phyloP scores from a whole-genome alignment of 2,888 invertebrate species.

The Coelinius sp. region DNA sequence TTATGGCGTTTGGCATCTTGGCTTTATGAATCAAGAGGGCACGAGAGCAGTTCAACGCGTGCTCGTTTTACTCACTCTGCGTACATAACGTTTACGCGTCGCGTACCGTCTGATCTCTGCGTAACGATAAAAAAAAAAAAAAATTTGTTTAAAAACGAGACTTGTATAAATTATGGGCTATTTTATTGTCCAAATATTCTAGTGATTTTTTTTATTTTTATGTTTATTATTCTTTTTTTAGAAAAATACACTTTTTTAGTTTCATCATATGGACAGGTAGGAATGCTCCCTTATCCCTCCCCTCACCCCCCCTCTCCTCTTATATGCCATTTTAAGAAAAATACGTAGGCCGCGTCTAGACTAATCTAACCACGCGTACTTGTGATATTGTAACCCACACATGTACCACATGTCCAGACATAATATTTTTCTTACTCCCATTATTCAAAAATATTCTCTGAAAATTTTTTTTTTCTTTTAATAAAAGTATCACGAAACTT shows the following conservation, averaged over 20 bases:
- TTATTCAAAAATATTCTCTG: neutral
- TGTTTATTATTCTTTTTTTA: neutral
- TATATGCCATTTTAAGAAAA: too few species aligned
- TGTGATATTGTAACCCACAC: slow-evolving; percentile 16
- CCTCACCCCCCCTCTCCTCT: neutral
- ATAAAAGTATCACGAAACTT: slow-evolving; percentile 13
- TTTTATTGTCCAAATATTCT: neutral
- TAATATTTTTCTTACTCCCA: neutral
- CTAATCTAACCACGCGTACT: slow-evolving; percentile 11
- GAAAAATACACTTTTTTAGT: neutral
- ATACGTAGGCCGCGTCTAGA: slow-evolving; percentile 22
- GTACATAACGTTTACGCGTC: slow-evolving; percentile 24
- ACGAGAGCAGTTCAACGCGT: slow-evolving; percentile 40
- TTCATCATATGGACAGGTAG: neutral
- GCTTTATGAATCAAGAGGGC: slow-evolving; percentile 45
- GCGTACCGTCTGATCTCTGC: slow-evolving; percentile 54
- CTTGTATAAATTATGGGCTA: slow-evolving; percentile 39
- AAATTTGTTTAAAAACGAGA: too few species aligned
- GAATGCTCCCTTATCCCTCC: slow-evolving; percentile 5
- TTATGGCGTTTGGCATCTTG: slow-evolving; percentile 62
- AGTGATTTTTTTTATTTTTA: neutral
- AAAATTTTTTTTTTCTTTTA: neutral
- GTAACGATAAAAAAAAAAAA: slow-evolving; percentile 59
- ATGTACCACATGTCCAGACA: slow-evolving; percentile 2
- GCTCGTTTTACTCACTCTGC: neutral